Percentiles rank a stretch among this genome's conserved stretches.
Conservation (phyloP, 2,888 invertebrate species). For the Biston betularia region DNA sequence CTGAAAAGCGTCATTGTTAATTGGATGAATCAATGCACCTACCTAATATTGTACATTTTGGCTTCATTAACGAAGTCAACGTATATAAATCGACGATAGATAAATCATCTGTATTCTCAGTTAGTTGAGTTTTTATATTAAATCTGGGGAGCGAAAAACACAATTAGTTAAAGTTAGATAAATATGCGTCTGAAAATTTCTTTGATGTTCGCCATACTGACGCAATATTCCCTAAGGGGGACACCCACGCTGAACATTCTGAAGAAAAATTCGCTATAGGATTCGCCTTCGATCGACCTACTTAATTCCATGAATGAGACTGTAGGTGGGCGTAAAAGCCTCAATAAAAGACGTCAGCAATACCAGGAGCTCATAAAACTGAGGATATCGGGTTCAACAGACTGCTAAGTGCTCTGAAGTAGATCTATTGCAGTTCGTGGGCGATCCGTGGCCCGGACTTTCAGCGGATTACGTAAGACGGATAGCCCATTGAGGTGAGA, state of each 20-base stretch:
- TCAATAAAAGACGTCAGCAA: constrained; percentile 50
- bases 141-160: constrained; percentile 3
- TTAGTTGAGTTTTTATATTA: not conserved
- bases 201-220: constrained; percentile 28
- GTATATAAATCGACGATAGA: not conserved
- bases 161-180: not conserved
- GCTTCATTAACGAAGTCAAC: not conserved
- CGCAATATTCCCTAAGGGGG: constrained; percentile 30
- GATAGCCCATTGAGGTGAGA: constrained; percentile 39
- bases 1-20: constrained; percentile 10
- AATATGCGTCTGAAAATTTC: constrained; percentile 13
- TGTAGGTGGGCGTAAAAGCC: constrained; percentile 48
- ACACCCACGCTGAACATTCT: constrained; percentile 29
- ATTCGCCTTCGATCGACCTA: constrained; percentile 20
- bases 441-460: constrained; percentile 30
- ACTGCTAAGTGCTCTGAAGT: constrained; percentile 41
- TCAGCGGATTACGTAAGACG: constrained; percentile 43
- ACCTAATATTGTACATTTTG: not conserved
- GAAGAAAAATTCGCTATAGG: constrained; percentile 10
- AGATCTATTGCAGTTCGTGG: constrained; percentile 41
- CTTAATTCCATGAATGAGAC: constrained; percentile 50
- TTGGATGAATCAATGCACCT: not conserved
- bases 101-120: not conserved
- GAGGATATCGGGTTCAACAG: constrained; percentile 46
- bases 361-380: constrained; percentile 45